Conservation (phyloP, 2,797 vertebrate species). For the Limosa lapponica region DNA sequence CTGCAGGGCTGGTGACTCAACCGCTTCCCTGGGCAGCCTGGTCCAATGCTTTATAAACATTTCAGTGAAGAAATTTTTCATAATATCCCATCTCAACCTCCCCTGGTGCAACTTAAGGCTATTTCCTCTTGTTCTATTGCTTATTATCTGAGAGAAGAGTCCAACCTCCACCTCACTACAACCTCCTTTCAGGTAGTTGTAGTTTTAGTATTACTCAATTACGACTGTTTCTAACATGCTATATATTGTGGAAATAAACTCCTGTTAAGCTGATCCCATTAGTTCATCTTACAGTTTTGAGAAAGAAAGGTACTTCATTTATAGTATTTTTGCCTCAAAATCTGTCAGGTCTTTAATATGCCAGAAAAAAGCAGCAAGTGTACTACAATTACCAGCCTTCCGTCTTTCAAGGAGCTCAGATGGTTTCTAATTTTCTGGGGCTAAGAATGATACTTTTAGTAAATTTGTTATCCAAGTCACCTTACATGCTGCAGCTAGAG, state of each 20-base stretch:
- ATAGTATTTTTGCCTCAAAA: neutral
- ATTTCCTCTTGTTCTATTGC: neutral
- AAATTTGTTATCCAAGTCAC: neutral
- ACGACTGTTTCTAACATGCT: neutral
- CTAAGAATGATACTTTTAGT: neutral
- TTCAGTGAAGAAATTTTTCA: neutral
- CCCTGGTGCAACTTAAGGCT: neutral
- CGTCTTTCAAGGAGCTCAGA: accelerated
- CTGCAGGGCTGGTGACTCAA: neutral
- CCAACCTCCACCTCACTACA: neutral
- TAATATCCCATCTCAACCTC: neutral
- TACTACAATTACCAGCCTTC: neutral
- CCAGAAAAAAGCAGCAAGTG: neutral
- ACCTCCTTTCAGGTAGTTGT: no score
- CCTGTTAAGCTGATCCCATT: neutral
- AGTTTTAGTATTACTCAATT: neutral
- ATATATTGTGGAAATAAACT: neutral
- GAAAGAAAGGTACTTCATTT: neutral
- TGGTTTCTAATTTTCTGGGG: neutral
- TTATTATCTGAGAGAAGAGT: neutral
- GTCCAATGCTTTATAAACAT: neutral
- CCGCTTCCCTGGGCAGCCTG: neutral
- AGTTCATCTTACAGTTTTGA: neutral
- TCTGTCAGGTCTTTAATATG: neutral
- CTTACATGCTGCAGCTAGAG: neutral